Evolutionary conservation across 2,113 vertebrate genomes (phyloP), one percentile per base, ranked within the genome.

Genomic region (Corythoichthys intestinalis): DNA sequence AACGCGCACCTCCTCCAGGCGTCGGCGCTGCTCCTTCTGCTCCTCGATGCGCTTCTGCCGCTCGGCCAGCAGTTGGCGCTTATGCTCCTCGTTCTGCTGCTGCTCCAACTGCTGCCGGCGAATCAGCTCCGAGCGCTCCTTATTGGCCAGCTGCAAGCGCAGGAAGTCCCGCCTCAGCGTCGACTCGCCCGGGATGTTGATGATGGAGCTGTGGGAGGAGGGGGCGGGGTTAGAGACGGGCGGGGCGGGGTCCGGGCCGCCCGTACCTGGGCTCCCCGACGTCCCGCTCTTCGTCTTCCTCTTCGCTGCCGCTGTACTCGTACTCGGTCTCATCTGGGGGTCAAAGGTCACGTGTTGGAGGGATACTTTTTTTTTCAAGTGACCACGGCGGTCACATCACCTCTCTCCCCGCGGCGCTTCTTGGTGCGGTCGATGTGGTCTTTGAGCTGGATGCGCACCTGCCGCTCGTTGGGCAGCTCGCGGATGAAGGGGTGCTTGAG

Each of bases 391-490:
- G 15, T 17, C 4, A 5, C 12, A 0, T 83, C 77, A 87, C 88
- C 86, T 35, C 86, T 76, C 88, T 98, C 96, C 3, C 96, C 96
- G 77, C 97, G 74, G 83, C 96, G 97, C 92, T 99, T 98, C 89
- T 98, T 98, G 79, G 97, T 99, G 75, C 97, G 94, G 76, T 98
- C 97, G 17, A 98, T 99, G 83, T 99, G 97, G 90, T 99, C 97
- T 90, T 99, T 99, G 65, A 99, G 96, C 88, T 99, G 97, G 80
- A 99, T 99, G 85, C 96, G 96, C 88, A 99, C 94, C 91, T 98
- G 96, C 67, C 97, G 90, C 64, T 99, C 96, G 1, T 99, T 98
- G 72, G 95, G 94, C 7, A 98, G 95, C 88, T 99, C 97, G 74
- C 96, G 83, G 83, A 99, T 98, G 86, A 98, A 98, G 0, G 96